phyloP scores from a whole-genome alignment of 2,797 vertebrate species.

The Garrulus glandarius region DNA sequence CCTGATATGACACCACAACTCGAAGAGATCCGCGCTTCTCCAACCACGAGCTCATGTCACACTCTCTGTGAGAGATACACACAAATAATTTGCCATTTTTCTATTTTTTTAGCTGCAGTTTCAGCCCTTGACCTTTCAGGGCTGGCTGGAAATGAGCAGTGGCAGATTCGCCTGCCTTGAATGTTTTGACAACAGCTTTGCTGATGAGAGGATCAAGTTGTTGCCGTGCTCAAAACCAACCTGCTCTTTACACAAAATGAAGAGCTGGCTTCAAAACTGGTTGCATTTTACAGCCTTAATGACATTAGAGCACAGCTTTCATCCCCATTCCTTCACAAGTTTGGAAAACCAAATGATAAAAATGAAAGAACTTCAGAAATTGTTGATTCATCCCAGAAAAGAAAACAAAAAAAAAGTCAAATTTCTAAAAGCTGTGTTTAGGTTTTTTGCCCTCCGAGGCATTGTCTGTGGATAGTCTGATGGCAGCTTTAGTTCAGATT shows the following conservation, averaged over 20 bases:
- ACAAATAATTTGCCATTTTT: neutral
- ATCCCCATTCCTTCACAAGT: neutral
- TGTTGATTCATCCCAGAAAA: neutral
- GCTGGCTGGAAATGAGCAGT: neutral
- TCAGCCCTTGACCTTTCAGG: neutral
- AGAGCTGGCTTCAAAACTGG: neutral
- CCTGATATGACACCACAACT: neutral
- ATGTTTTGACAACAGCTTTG: neutral
- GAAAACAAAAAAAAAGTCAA: fast-evolving
- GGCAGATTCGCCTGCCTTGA: neutral
- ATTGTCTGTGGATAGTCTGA: neutral
- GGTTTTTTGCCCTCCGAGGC: fast-evolving
- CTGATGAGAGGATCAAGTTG: neutral
- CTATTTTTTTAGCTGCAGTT: neutral
- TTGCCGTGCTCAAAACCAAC: neutral
- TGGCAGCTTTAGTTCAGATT: neutral
- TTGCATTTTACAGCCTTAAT: neutral
- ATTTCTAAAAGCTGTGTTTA: neutral
- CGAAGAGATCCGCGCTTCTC: neutral
- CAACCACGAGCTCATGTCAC: fast-evolving
- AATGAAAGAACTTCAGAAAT: neutral
- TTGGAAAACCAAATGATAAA: fast-evolving
- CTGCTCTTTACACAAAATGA: neutral
- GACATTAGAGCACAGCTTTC: neutral
- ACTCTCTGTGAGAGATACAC: neutral